phyloP scores from a whole-genome alignment of 1,140 invertebrate species.

The Drosophila ananassae region DNA sequence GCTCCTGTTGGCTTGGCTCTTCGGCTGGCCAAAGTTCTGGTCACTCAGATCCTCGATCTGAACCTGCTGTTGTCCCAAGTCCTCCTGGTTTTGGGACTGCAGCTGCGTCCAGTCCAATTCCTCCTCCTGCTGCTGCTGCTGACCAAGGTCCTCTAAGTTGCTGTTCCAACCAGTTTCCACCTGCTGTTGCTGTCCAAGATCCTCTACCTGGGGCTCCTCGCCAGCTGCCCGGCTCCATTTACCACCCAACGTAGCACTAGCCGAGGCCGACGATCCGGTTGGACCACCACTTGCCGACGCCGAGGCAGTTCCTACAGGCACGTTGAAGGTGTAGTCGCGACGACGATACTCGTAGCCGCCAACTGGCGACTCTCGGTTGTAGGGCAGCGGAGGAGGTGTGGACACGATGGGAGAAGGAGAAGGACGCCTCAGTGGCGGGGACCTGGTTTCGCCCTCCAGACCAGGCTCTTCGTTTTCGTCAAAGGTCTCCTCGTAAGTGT shows the following conservation, averaged over 20 bases:
- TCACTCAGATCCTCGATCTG: conserved; percentile 45
- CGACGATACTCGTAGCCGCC: conserved; percentile 64
- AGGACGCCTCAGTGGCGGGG: conserved; percentile 14
- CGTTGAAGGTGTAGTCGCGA: conserved; percentile 64
- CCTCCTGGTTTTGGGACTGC: conserved; percentile 12
- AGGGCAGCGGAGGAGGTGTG: conserved; percentile 53
- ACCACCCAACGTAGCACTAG: conserved; percentile 41
- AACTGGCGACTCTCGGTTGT: conserved; percentile 4
- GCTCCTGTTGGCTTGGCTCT: conserved; percentile 5
- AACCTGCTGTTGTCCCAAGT: conserved; percentile 48
- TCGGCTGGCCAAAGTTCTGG: conserved; percentile 13
- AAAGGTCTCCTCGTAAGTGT: conserved; percentile 66
- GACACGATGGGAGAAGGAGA: conserved; percentile 23
- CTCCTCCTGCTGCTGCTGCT: conserved; percentile 41
- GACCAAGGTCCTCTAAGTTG: conserved; percentile 29
- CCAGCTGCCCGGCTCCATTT: conserved; percentile 62
- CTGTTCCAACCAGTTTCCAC: conserved; percentile 35
- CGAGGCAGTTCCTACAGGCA: conserved; percentile 44
- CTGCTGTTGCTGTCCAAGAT: conserved; percentile 44
- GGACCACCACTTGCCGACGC: conserved; percentile 55
- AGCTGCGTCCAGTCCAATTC: conserved; percentile 6
- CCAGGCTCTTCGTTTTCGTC: conserved; percentile 70
- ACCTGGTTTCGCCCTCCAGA: conserved; percentile 57
- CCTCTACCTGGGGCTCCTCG: conserved; percentile 38
- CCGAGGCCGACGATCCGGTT: conserved; percentile 50